Evolutionary conservation across 2,888 invertebrate genomes (phyloP).

Genomic region (Esperia sulphurella): DNA sequence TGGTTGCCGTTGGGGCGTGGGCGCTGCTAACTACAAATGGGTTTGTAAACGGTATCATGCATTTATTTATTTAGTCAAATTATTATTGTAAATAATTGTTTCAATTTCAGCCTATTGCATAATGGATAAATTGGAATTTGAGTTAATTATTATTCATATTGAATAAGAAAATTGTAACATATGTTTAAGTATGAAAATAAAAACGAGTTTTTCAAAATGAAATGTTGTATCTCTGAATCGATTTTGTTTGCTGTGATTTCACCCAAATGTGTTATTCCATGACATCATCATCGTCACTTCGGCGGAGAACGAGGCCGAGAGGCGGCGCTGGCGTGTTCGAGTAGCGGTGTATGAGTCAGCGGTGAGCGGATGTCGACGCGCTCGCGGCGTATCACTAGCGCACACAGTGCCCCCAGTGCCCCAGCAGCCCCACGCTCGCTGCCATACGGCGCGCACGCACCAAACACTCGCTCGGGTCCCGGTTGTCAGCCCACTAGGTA

Average conservation of each 20-base stretch:
- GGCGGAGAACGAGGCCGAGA: conserved; percentile 52
- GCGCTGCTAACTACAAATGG: conserved; percentile 79
- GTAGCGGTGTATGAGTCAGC: conserved; percentile 37
- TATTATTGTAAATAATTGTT: conserved; percentile 45
- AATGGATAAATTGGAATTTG: conserved; percentile 64
- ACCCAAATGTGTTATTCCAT: conserved; percentile 77
- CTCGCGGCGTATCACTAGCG: conserved; percentile 30
- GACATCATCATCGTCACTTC: conserved; percentile 60
- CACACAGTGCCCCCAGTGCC: conserved; percentile 36
- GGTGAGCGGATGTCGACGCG: conserved; percentile 25
- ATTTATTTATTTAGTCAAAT: conserved; percentile 57
- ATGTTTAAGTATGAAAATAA: conserved; percentile 77
- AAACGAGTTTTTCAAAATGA: conserved; percentile 44
- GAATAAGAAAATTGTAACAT: conserved; percentile 75
- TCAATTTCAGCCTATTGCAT: conserved; percentile 57
- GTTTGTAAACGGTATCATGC: conserved; percentile 79
- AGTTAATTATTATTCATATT: conserved; percentile 68
- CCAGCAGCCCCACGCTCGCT: conserved; percentile 27
- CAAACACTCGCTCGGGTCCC: conserved; percentile 43
- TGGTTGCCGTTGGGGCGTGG: conserved; percentile 80
- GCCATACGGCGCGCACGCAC: conserved; percentile 41
- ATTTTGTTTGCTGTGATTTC: conserved; percentile 56
- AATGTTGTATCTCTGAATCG: conserved; percentile 49
- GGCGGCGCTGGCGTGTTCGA: conserved; percentile 45
- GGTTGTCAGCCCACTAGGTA: conserved; percentile 77